Conservation (phyloP, 1,140 invertebrate genomes). For the Cotesia typhae region DNA sequence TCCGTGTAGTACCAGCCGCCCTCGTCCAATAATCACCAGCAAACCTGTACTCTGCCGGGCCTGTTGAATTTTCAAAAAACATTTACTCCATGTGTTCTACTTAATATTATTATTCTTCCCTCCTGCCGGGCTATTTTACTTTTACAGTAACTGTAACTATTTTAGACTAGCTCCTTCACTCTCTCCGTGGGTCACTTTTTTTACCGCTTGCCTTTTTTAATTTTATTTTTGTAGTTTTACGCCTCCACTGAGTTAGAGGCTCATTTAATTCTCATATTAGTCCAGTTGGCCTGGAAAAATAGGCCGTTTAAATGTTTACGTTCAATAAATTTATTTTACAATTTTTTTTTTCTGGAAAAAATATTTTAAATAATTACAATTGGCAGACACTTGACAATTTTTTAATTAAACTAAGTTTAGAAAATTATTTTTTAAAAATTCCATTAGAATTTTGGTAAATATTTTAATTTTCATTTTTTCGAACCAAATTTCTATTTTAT, state of each 20-base stretch:
- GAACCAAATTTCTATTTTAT: no score
- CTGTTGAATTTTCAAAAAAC: constrained; percentile 38
- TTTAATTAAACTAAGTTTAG: no score
- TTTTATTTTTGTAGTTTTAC: background rate
- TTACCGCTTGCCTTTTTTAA: background rate
- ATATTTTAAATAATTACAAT: no score
- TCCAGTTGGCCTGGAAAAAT: no score
- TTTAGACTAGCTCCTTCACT: constrained; percentile 3
- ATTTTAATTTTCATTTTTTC: no score
- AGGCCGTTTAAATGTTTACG: no score
- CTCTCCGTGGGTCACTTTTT: constrained; percentile 7
- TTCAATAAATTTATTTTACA: no score
- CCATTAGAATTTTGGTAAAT: no score
- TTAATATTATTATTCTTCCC: background rate
- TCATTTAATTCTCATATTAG: no score
- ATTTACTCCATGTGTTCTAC: constrained; percentile 21
- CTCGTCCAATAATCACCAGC: constrained; percentile 5
- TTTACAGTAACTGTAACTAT: background rate
- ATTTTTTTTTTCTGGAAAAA: no score
- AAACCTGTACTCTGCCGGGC: background rate
- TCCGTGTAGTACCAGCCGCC: constrained; percentile 13
- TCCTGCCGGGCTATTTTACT: background rate
- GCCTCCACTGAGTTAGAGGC: background rate
- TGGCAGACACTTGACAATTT: no score
- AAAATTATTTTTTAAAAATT: no score